Conservation (phyloP, 2,113 vertebrate genomes). For the Austrofundulus limnaeus region DNA sequence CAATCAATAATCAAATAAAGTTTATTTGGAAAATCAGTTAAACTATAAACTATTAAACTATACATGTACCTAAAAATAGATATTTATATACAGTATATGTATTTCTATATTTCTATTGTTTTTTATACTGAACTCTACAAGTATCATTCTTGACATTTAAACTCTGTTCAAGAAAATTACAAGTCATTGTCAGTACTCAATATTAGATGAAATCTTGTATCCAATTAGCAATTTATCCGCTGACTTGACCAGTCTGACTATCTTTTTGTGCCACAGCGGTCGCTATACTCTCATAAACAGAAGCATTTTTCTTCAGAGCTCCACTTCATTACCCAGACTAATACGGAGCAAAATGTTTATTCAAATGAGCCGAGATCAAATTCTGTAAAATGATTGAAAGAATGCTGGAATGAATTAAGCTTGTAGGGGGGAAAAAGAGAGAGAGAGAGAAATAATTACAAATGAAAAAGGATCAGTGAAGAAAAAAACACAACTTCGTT, state of each 20-base stretch:
- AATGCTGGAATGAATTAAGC: conserved; percentile 70
- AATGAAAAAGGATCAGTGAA: conserved; percentile 40
- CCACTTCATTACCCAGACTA: conserved; percentile 79
- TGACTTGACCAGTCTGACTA: conserved; percentile 68
- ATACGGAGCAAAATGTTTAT: conserved; percentile 76
- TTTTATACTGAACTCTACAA: not conserved
- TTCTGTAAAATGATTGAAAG: conserved; percentile 56
- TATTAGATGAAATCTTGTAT: conserved; percentile 43
- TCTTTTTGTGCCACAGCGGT: conserved; percentile 47
- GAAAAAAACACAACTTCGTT: conserved; percentile 43
- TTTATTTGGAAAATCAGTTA: too few species aligned
- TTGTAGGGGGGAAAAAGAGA: conserved; percentile 32
- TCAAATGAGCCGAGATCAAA: conserved; percentile 74
- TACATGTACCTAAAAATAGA: too few species aligned
- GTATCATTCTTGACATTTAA: conserved; percentile 15
- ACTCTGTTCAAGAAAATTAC: conserved; percentile 20
- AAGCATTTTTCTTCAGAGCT: conserved; percentile 68
- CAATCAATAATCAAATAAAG: too few species aligned
- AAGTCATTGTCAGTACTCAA: conserved; percentile 27
- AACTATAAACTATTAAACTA: too few species aligned
- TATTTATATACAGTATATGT: too few species aligned
- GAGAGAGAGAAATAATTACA: conserved; percentile 70
- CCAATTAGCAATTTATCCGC: conserved; percentile 62
- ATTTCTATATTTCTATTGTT: too few species aligned
- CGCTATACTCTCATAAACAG: conserved; percentile 62